Conservation (phyloP, 2,888 invertebrate species). For the Operophtera brumata region DNA sequence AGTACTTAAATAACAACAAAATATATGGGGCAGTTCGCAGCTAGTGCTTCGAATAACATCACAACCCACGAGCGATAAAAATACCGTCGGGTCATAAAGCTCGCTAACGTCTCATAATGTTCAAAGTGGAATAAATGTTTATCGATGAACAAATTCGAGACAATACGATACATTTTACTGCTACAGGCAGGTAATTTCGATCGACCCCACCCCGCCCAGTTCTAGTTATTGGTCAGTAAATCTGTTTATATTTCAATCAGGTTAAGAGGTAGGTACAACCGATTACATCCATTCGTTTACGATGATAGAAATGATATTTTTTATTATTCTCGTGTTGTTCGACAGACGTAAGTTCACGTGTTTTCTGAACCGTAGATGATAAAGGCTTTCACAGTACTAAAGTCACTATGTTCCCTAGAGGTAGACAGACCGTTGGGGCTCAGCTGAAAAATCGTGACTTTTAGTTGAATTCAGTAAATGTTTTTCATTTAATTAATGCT, state of each 20-base stretch:
- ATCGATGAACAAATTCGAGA: slow-evolving; percentile 10
- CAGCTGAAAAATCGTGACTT: too few species aligned
- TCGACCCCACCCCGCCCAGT: neutral
- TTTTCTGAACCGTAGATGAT: neutral
- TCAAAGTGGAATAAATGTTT: slow-evolving; percentile 7
- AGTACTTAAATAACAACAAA: too few species aligned
- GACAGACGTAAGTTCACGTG: neutral
- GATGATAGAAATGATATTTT: slow-evolving; percentile 4
- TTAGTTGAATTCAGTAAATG: too few species aligned
- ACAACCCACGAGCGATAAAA: slow-evolving; percentile 4
- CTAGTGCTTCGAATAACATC: slow-evolving; percentile 1
- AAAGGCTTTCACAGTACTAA: neutral
- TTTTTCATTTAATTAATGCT: too few species aligned
- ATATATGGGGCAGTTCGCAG: neutral
- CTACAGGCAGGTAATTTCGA: slow-evolving; percentile 1
- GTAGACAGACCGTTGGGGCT: too few species aligned
- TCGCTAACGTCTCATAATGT: slow-evolving; percentile 9
- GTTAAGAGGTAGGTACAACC: slow-evolving; percentile 8
- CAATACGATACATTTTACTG: slow-evolving; percentile 7
- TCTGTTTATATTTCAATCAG: slow-evolving; percentile 19
- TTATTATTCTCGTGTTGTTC: neutral
- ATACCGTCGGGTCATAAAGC: slow-evolving; percentile 10
- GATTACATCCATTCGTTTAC: slow-evolving; percentile 1
- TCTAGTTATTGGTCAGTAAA: slow-evolving; percentile 12
- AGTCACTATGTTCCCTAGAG: neutral